Evolutionary conservation across 2,113 vertebrate species (phyloP).

Genomic region (Xyliphius kryptos): DNA sequence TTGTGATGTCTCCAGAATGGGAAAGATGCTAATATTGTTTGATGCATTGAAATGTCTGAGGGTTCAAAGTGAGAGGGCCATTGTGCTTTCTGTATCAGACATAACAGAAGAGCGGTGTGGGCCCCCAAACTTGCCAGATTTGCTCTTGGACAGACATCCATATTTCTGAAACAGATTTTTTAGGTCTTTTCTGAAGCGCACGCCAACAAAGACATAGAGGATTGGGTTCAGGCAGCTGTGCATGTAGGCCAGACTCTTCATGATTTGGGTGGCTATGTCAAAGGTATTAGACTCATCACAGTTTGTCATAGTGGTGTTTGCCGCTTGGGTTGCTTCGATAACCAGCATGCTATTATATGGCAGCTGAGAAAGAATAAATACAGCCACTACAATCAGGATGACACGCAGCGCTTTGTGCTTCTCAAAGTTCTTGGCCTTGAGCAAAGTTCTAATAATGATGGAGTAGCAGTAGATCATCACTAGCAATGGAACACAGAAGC

Average conservation of each 20-base stretch:
- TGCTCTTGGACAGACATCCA: conserved; percentile 31
- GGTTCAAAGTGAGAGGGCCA: conserved; percentile 59
- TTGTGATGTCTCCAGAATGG: neutral
- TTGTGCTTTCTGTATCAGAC: conserved; percentile 64
- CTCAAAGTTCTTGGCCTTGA: conserved; percentile 69
- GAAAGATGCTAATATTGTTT: neutral
- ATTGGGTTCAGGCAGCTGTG: conserved; percentile 85
- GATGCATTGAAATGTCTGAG: neutral
- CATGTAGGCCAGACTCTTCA: conserved; percentile 74
- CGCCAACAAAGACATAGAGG: conserved; percentile 78
- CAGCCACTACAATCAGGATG: conserved; percentile 65
- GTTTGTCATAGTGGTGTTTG: conserved; percentile 37
- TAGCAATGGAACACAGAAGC: conserved; percentile 75
- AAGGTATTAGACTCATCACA: conserved; percentile 55
- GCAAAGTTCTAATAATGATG: conserved; percentile 69
- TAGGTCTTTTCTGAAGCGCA: conserved; percentile 70
- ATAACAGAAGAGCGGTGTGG: conserved; percentile 54
- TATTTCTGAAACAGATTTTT: conserved; percentile 49
- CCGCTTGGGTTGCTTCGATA: conserved; percentile 58
- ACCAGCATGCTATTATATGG: conserved; percentile 75
- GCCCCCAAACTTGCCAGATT: conserved; percentile 15
- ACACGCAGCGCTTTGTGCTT: conserved; percentile 81
- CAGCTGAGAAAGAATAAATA: conserved; percentile 76
- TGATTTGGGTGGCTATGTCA: conserved; percentile 63
- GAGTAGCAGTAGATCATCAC: conserved; percentile 79